Evolutionary conservation across 1,140 invertebrate genomes (phyloP), one percentile per base, ranked within the genome.

Genomic region (Atta colombica): DNA sequence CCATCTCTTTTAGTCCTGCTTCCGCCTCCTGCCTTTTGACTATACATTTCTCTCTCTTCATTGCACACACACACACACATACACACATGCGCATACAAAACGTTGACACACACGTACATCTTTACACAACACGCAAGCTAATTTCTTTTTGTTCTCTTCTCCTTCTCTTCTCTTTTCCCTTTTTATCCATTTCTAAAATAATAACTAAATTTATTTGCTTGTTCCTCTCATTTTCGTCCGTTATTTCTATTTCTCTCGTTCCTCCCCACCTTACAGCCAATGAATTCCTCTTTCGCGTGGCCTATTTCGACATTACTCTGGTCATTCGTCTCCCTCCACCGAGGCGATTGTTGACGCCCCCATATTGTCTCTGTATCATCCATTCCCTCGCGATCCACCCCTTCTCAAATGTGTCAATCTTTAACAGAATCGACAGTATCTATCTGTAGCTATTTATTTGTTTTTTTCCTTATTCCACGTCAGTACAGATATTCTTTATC

Each of bases 311-410:
- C 10, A 75, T 75, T 80, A 82, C 49, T 51, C 55, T 49, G 39
- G 25, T 60, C 55, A 60, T 51, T 60, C 68, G 39, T 74, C 80
- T 84, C 80, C 69, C 69, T 75, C 55, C 55, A 75, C 31, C 80
- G 18, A 25, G 14, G 25, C 14, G 39, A 72, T 28, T 61, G 80
- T 74, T 31, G n/a, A 84, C 69, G 69, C 69, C 80, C 68, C 39
- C 69, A 31, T 51, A 28, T 63, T 63, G 80, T 65, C 58, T 84
- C 69, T 61, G 28, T 12, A 61, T 74, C 80, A 75, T 75, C 39
- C 18, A 75, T 28, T 82, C 53, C 16, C 25, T 39, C 12, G 45
- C 12, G 60, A 65, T 61, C 58, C 80, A 75, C 55, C 69, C 58
- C 55, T 63, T 63, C 45, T 25, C 55, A 49, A 84, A 84, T 61